Evolutionary conservation across 2,888 invertebrate species (phyloP).

Genomic region (Perizoma affinitatum): DNA sequence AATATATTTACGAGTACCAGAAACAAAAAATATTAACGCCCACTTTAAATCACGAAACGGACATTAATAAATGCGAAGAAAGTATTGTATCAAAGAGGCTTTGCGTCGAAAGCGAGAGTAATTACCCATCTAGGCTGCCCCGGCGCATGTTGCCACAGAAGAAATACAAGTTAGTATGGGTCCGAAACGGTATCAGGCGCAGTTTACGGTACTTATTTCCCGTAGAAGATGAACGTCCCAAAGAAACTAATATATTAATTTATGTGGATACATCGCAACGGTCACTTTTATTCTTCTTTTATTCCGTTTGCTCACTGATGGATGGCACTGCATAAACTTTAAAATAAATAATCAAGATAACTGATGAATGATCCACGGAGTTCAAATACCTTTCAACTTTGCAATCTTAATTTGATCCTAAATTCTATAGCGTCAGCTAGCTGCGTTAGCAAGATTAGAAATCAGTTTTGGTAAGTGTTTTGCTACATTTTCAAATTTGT

Average conservation of each 20-base stretch:
- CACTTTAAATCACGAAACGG: constrained; percentile 43
- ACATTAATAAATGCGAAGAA: constrained; percentile 54
- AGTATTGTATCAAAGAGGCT: constrained; percentile 65
- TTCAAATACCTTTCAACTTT: constrained; percentile 8
- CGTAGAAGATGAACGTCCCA: not conserved
- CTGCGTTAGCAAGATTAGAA: constrained; percentile 17
- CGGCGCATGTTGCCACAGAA: constrained; percentile 27
- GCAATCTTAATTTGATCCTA: constrained; percentile 10
- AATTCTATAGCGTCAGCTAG: constrained; percentile 11
- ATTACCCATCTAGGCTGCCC: constrained; percentile 44
- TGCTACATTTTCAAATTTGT: constrained; percentile 4
- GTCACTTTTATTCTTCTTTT: not conserved
- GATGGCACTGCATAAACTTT: constrained; percentile 10
- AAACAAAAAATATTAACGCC: constrained; percentile 35
- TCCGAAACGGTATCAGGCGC: constrained; percentile 35
- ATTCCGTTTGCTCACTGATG: constrained; percentile 8
- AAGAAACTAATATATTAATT: no score
- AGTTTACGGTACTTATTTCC: constrained; percentile 10
- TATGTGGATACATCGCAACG: no score
- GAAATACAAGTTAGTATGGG: constrained; percentile 1
- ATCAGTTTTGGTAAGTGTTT: constrained; percentile 13
- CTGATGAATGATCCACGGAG: not conserved
- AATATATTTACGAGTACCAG: constrained; percentile 36
- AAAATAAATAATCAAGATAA: not conserved
- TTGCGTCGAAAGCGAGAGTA: constrained; percentile 76